Conservation (phyloP, 2,113 vertebrate species). For the Cochlearius cochlearius region DNA sequence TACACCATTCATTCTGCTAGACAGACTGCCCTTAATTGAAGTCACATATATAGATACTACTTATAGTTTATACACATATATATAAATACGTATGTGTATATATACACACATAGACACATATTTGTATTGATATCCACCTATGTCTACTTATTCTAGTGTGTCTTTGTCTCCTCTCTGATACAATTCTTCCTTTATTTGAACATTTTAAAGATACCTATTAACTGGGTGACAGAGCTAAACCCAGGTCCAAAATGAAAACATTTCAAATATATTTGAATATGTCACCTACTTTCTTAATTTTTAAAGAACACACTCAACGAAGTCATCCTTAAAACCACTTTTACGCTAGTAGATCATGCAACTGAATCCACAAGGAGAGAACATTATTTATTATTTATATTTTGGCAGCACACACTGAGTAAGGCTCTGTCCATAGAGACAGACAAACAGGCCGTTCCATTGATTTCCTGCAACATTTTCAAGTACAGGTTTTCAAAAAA, state of each 20-base stretch:
- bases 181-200: not conserved
- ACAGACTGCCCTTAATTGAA: not conserved
- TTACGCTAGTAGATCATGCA: not conserved
- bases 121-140: not conserved
- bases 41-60: not conserved
- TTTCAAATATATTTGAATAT: not conserved
- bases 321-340: not conserved
- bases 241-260: not conserved
- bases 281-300: not conserved
- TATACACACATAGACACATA: not conserved
- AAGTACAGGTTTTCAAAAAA: not conserved
- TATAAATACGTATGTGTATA: not conserved
- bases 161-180: not conserved
- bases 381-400: slow-evolving; percentile 8
- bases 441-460: not conserved
- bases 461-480: not conserved
- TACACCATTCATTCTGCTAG: not conserved
- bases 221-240: not conserved
- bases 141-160: not conserved
- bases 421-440: not conserved
- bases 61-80: not conserved
- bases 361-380: not conserved
- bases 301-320: not conserved
- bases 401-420: not conserved
- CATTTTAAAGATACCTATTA: not conserved